Base-by-base conservation (phyloP, 1,140 invertebrate genomes). In the Fopius arisanus region DNA sequence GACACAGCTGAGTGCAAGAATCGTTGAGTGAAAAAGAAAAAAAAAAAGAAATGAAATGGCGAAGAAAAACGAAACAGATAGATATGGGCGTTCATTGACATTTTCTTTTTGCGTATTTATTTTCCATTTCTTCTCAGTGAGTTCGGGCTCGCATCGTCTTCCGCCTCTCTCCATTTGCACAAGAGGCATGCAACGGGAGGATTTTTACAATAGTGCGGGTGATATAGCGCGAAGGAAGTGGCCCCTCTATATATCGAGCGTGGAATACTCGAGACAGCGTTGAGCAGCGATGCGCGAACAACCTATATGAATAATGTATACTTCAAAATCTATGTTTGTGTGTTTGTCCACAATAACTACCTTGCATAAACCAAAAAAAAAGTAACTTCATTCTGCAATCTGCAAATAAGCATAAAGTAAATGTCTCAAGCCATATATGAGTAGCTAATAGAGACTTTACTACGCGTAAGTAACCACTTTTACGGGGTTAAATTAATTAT, bases 291-390 rank as follows among this genome's bases (percentile, higher is more conserved):
- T 69, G 69, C 72, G 69, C 70, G 70, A 54, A 72, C 29, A 23
- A 69, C 66, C 43, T 69, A 51, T 76, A 76, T 77, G 75, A 77
- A 77, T 77, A 77, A 77, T 77, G 75, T 68, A 77, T 40, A 33
- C 6, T 59, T 59, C 23, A 5, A 23, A 23, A 59, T 59, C 54
- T 59, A 59, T 28, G 54, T 23, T 21, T 28, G 2, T 26, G 19
- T 59, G 43, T n/a, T 3, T 48, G n/a, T n/a, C n/a, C 33, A 48
- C 16, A 21, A 29, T n/a, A 48, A 23, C 26, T 62, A 48, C 31
- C 40, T 29, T n/a, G 21, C 41, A 29, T 29, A 41, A 54, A 23
- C 7, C 33, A 63, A 68, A 40, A 48, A 70, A 21, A 33, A 31
- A 37, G 4, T 37, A 37, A 37, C 33, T 37, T 37, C 33, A 37